Percentiles rank a stretch among this genome's conserved stretches.
These are phyloP conservation scores for Hypocryptadius cinnamomeus DNA, from an alignment of 2,113 vertebrate species.

Conservation along the genomic window DNA sequence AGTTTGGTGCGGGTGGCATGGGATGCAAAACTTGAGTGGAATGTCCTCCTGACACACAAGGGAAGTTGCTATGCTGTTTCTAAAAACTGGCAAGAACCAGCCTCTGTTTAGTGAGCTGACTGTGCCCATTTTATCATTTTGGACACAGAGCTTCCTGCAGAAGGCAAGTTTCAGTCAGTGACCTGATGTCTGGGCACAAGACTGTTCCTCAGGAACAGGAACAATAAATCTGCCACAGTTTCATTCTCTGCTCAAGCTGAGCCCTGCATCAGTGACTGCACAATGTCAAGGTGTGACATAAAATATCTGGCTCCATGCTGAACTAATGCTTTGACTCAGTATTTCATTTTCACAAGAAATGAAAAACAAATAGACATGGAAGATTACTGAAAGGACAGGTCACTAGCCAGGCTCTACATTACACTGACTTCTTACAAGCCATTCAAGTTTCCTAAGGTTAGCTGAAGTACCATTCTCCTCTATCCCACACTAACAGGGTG, in stretches of 20 bases:
- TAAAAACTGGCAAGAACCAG: neutral
- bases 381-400: neutral
- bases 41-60: neutral
- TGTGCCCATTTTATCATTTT: neutral
- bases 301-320: neutral
- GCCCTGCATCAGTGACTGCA: neutral
- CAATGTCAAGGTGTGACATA: neutral
- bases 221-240: neutral
- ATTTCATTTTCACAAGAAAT: constrained; percentile 10
- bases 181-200: neutral
- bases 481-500: neutral
- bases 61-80: neutral
- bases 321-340: neutral
- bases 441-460: neutral
- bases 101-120: neutral
- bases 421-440: neutral
- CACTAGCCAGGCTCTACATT: neutral
- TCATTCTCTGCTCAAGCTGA: neutral
- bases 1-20: neutral
- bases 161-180: neutral
- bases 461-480: neutral
- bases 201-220: neutral
- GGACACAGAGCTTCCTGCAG: neutral
- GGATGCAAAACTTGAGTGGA: neutral
- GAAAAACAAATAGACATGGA: neutral